phyloP scores from a whole-genome alignment of 2,113 vertebrate species.

The Xenopus tropicalis region UCB_Xtro_10.0 CM004443.2:152215501-152216000 shows the following conservation, averaged over 20 bases:
- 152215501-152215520: slow-evolving; percentile 82
- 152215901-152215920: too few relatives aligned
- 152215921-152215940: too few relatives aligned
- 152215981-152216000: slow-evolving; percentile 85
- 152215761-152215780: too few relatives aligned
- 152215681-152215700: neutral
- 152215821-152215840: too few relatives aligned
- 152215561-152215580: slow-evolving; percentile 86
- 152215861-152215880: neutral
- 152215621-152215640: slow-evolving; percentile 88
- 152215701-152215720: neutral
- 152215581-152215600: slow-evolving; percentile 83
- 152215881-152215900: too few relatives aligned
- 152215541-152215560: slow-evolving; percentile 85
- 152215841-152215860: neutral
- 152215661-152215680: neutral
- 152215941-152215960: too few relatives aligned
- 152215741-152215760: too few relatives aligned
- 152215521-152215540: slow-evolving; percentile 92
- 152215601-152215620: slow-evolving; percentile 98
- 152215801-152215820: too few relatives aligned
- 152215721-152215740: too few relatives aligned
- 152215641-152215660: neutral
- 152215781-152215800: too few relatives aligned
- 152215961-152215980: slow-evolving; percentile 61